Conservation (phyloP, 2,797 vertebrate genomes). For the Ctenosaura bakeri region DNA sequence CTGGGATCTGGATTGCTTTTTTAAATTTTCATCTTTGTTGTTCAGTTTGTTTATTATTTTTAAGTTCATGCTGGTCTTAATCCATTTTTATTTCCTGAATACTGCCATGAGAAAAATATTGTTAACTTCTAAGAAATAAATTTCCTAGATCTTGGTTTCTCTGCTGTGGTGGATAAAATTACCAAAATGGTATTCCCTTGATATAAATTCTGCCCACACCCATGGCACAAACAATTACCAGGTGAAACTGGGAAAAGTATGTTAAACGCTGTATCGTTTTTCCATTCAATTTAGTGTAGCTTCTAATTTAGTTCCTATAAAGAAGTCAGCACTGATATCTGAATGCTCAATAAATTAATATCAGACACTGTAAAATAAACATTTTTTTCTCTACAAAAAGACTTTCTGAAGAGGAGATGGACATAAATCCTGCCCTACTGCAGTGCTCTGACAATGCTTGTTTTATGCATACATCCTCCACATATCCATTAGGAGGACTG, state of each 20-base stretch:
- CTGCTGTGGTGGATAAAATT: background rate
- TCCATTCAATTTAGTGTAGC: conserved; percentile 21
- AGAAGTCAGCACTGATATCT: conserved; percentile 18
- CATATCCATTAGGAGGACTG: conserved; percentile 45
- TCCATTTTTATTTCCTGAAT: background rate
- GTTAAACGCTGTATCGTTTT: conserved; percentile 23
- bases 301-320: conserved; percentile 51
- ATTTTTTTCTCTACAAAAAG: conserved; percentile 35
- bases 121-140: conserved; percentile 5
- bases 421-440: conserved; percentile 42
- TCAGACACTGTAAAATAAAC: conserved; percentile 36
- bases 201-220: conserved; percentile 22
- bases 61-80: background rate
- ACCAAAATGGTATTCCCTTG: background rate
- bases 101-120: background rate
- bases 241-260: conserved; percentile 13
- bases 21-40: background rate
- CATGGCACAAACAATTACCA: conserved; percentile 29
- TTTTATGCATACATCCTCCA: background rate
- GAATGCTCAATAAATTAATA: conserved; percentile 40
- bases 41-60: background rate
- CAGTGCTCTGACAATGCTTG: background rate
- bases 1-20: too few relatives aligned
- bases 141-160: conserved; percentile 12
- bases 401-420: conserved; percentile 21